These are phyloP conservation scores for Suillia variegata DNA, from an alignment of 2,888 invertebrate genomes.

Conservation along the genomic window DNA sequence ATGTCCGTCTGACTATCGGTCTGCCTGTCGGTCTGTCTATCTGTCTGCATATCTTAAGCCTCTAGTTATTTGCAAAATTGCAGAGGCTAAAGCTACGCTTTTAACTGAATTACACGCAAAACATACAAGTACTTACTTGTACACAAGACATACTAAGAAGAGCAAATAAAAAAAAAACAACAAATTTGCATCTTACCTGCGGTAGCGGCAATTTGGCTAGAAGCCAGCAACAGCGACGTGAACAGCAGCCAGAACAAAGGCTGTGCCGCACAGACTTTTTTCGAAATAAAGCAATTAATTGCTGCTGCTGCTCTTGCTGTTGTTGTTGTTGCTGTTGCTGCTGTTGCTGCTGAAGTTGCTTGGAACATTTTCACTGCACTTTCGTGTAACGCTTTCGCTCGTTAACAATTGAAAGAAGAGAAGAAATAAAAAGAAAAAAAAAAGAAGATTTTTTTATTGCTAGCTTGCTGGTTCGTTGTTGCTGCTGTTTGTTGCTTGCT, in stretches of 20 bases:
- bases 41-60: no score
- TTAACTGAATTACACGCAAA: no score
- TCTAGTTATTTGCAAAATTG: no score
- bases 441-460: no score
- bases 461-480: constrained; percentile 20
- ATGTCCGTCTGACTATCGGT: no score
- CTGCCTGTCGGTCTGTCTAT: no score
- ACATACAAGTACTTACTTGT: no score
- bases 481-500: constrained; percentile 22
- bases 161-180: background rate
- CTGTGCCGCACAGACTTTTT: constrained; percentile 15
- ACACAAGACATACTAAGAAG: background rate
- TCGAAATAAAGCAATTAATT: constrained; percentile 25
- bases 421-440: no score
- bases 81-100: no score
- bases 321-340: constrained; percentile 22
- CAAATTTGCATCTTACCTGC: background rate
- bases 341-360: constrained; percentile 22
- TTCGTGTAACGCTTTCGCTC: constrained; percentile 54
- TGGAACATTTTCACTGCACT: constrained; percentile 47
- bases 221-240: no score
- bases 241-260: constrained; percentile 4
- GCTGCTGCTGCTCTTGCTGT: constrained; percentile 22
- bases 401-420: constrained; percentile 55
- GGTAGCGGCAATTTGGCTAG: background rate